Base-by-base conservation (phyloP, 64 coral and sea anemone species). In the Porites lutea region DNA sequence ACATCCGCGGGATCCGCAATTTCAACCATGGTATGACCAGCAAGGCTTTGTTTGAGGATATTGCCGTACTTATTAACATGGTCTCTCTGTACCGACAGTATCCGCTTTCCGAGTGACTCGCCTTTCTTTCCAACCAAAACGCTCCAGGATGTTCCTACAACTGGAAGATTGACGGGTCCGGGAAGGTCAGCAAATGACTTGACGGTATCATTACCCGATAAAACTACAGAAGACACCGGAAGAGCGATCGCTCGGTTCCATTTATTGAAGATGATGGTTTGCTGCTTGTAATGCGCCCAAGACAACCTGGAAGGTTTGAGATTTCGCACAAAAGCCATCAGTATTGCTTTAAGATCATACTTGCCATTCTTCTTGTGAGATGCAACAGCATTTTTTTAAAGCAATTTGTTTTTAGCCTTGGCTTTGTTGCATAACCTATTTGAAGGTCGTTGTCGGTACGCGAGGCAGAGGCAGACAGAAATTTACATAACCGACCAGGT, bases 161-260 rank as follows among this genome's bases (percentile, higher is more conserved):
- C 57, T 18, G 89, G 93, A 78, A 91, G 48, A 19, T 65, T 62
- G 18, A 48, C 8, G 13, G 82, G 88, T 50, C 93, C 93, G 15
- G 93, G 88, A 9, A 95, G 3, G 11, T 95, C 89, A 87, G 83
- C 82, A 7, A 91, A 15, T 3, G 88, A 44, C 44, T 95, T 95
- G n/a, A 77, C 1, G 13, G 22, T 13, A 13, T 76, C 19, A 52
- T 71, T 19, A 52, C 14, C 72, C 6, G 71, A 53, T 8, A 54
- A 73, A 13, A 55, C 13, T 11, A 23, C 19, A 15, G 86, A 75
- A 2, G 86, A 73, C 45, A 46, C 37, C 37, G 71, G 3, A 12
- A 73, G 43, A 45, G 15, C 7, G 27, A 13, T 47, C 47, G 71
- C 48, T 6, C 71, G 12, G 10, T 73, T 10, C 0, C 13, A 47